A percentile compares a stretch with the other conserved stretches of the same genome.
phyloP scores from a whole-genome alignment of 2,797 vertebrate species.

The Coendou prehensilis region DNA sequence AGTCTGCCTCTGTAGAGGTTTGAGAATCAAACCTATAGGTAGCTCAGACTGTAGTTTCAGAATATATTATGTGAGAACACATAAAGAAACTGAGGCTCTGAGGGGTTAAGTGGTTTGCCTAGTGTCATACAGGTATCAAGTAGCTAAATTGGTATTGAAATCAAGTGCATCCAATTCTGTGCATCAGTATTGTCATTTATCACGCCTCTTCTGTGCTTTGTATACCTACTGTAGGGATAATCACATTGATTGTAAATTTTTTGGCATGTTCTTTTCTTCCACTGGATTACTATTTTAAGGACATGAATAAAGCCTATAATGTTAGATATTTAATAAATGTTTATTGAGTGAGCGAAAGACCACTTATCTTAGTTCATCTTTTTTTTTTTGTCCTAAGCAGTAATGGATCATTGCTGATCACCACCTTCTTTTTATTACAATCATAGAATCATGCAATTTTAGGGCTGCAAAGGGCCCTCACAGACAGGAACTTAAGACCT shows the following conservation, averaged over 20 bases:
- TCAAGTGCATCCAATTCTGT: neutral
- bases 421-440: constrained; percentile 54
- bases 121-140: neutral
- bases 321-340: constrained; percentile 57
- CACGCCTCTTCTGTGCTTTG: neutral
- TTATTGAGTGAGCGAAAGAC: constrained; percentile 47
- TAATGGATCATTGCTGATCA: constrained; percentile 43
- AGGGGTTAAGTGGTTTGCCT: constrained; percentile 24
- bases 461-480: constrained; percentile 52
- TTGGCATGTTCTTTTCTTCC: neutral
- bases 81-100: constrained; percentile 44
- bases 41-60: constrained; percentile 34
- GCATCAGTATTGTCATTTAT: constrained; percentile 24
- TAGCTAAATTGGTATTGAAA: constrained; percentile 22
- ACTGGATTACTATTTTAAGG: constrained; percentile 40
- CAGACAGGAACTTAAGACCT: constrained; percentile 64
- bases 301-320: constrained; percentile 58
- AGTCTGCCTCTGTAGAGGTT: constrained; percentile 2
- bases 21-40: constrained; percentile 19
- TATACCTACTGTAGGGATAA: neutral
- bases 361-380: neutral
- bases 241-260: constrained; percentile 16
- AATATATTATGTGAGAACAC: constrained; percentile 32
- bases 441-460: constrained; percentile 70
- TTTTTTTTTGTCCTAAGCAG: constrained; percentile 21